phyloP scores from a whole-genome alignment of 1,140 invertebrate species.

The Zaprionus taronus region DNA sequence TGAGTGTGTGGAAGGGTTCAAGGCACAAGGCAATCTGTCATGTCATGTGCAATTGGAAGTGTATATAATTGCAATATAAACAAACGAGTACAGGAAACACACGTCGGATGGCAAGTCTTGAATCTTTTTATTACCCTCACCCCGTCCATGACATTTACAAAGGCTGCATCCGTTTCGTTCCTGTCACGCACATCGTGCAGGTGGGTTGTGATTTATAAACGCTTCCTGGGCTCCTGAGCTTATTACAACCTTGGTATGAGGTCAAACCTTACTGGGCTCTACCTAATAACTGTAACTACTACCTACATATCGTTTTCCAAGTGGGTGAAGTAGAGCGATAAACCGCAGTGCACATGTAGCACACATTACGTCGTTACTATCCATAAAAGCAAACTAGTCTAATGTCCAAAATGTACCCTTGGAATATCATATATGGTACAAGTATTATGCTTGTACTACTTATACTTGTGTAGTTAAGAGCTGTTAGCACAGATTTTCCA shows the following conservation, averaged over 20 bases:
- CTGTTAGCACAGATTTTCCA: not conserved
- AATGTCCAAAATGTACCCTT: slow-evolving; percentile 12
- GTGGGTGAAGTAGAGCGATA: slow-evolving; percentile 1
- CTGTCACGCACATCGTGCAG: slow-evolving; percentile 36
- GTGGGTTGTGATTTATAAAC: slow-evolving; percentile 46
- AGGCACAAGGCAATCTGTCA: slow-evolving; percentile 36
- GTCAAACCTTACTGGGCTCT: slow-evolving; percentile 18
- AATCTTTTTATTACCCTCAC: slow-evolving; percentile 33
- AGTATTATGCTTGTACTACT: not conserved
- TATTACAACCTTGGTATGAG: slow-evolving; percentile 24
- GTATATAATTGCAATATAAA: slow-evolving; percentile 49
- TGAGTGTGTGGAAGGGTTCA: not conserved
- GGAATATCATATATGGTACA: not conserved
- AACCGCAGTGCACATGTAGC: slow-evolving; percentile 20
- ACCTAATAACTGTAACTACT: not conserved
- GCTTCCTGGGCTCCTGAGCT: not conserved
- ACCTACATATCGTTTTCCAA: not conserved
- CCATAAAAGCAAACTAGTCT: slow-evolving; percentile 16
- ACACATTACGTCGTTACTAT: not conserved
- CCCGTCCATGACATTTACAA: slow-evolving; percentile 36
- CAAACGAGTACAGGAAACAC: slow-evolving; percentile 31
- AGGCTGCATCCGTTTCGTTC: slow-evolving; percentile 46
- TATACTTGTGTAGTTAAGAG: not conserved
- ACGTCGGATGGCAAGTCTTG: slow-evolving; percentile 11
- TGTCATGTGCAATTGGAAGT: slow-evolving; percentile 44